phyloP scores from a whole-genome alignment of 2,797 vertebrate species.

The Cirrhinus mrigala region DNA sequence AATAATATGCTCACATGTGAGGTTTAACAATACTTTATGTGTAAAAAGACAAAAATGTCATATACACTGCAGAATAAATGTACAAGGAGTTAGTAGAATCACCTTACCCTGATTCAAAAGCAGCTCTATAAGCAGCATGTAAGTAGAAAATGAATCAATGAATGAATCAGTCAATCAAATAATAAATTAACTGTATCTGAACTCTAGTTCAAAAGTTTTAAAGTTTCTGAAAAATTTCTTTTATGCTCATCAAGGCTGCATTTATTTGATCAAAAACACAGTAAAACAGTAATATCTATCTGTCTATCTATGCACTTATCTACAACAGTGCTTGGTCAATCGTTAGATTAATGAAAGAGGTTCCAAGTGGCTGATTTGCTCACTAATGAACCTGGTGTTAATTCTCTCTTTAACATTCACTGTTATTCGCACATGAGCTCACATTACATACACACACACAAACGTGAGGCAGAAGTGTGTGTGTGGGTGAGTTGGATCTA shows the following conservation, averaged over 20 bases:
- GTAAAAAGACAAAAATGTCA: not conserved
- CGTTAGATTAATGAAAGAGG: not conserved
- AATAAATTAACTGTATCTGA: not conserved
- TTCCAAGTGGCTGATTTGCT: constrained; percentile 7
- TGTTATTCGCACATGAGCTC: constrained; percentile 16
- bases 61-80: not conserved
- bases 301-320: not conserved
- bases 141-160: constrained; percentile 15
- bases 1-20: no score
- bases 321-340: not conserved
- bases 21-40: no score
- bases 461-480: constrained; percentile 19
- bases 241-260: not conserved
- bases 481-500: constrained; percentile 32
- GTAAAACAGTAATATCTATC: not conserved
- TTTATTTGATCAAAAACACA: not conserved
- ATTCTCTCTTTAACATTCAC: constrained; percentile 25
- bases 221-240: not conserved
- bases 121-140: constrained; percentile 68
- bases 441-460: constrained; percentile 16
- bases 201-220: not conserved
- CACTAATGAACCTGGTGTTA: constrained; percentile 29
- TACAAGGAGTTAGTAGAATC: not conserved
- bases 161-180: not conserved
- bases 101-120: constrained; percentile 81